Evolutionary conservation across 2,113 vertebrate species (phyloP).

Genomic region (Serinus canaria): DNA sequence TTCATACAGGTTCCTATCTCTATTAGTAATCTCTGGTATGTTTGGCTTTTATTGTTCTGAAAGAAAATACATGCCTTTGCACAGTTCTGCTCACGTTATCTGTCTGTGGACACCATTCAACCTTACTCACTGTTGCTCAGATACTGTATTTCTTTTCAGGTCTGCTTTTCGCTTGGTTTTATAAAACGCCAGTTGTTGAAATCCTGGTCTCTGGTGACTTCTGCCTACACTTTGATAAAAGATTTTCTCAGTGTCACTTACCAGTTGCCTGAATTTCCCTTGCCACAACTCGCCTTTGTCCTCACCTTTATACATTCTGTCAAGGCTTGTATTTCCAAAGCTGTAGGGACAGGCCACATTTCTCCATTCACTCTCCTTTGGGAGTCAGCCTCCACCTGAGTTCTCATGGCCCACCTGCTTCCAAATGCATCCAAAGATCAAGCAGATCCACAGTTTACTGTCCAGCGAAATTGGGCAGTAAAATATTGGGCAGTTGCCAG

Average conservation of each 20-base stretch:
- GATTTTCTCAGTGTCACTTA: not conserved
- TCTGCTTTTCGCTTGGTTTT: not conserved
- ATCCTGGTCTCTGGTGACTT: not conserved
- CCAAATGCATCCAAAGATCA: not conserved
- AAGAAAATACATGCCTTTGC: conserved; percentile 29
- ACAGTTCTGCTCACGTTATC: not conserved
- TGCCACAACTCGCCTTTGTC: not conserved
- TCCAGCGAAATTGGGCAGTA: not conserved
- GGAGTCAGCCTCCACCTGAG: not conserved
- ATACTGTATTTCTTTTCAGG: not conserved
- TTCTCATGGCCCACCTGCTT: not conserved
- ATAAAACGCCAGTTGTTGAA: not conserved
- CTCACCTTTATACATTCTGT: not conserved
- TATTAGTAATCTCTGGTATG: not conserved
- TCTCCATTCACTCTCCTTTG: not conserved
- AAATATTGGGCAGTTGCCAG: not conserved
- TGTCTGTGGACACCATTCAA: not conserved
- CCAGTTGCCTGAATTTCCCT: not conserved
- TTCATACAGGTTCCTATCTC: not conserved
- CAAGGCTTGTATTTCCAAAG: not conserved
- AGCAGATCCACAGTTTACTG: not conserved
- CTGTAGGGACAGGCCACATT: not conserved
- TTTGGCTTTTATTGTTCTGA: conserved; percentile 3
- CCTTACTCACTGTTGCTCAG: not conserved
- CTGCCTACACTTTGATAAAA: not conserved